Conservation (phyloP, 2,797 vertebrate genomes). For the Amblyopsis hoosieri region DNA sequence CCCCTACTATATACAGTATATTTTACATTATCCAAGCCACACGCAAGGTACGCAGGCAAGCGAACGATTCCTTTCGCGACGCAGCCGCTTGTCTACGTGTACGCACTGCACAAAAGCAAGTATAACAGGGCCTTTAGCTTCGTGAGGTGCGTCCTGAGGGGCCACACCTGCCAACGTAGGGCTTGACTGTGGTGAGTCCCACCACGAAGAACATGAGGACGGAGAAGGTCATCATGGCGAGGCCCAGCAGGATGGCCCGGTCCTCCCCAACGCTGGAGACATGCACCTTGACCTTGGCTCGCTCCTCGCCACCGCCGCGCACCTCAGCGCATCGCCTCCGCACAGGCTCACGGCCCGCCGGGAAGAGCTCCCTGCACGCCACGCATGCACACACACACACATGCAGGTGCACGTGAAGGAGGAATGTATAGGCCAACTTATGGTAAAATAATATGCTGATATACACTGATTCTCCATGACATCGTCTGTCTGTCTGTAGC, state of each 20-base stretch:
- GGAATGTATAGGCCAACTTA: too few relatives aligned
- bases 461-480: too few relatives aligned
- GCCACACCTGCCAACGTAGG: slow-evolving; percentile 79
- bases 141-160: too few relatives aligned
- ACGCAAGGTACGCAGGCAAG: too few relatives aligned
- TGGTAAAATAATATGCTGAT: too few relatives aligned
- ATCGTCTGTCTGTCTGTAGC: too few relatives aligned
- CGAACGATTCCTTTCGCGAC: too few relatives aligned
- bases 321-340: slow-evolving; percentile 38
- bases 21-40: too few relatives aligned
- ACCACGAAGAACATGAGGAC: slow-evolving; percentile 85
- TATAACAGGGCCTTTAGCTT: too few relatives aligned
- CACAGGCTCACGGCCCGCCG: slow-evolving; percentile 51
- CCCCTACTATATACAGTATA: too few relatives aligned
- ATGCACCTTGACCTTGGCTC: slow-evolving; percentile 50
- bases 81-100: too few relatives aligned
- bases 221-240: slow-evolving; percentile 84
- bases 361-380: slow-evolving; percentile 64
- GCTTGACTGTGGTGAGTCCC: slow-evolving; percentile 78
- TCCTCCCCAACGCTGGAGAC: slow-evolving; percentile 83
- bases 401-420: slow-evolving; percentile 5
- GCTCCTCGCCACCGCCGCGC: slow-evolving; percentile 26
- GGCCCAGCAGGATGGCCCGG: slow-evolving; percentile 80
- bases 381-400: slow-evolving; percentile 10
- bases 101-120: too few relatives aligned